These are phyloP conservation scores for Nysson spinosus DNA, from an alignment of 2,888 invertebrate genomes.

Conservation along the genomic window DNA sequence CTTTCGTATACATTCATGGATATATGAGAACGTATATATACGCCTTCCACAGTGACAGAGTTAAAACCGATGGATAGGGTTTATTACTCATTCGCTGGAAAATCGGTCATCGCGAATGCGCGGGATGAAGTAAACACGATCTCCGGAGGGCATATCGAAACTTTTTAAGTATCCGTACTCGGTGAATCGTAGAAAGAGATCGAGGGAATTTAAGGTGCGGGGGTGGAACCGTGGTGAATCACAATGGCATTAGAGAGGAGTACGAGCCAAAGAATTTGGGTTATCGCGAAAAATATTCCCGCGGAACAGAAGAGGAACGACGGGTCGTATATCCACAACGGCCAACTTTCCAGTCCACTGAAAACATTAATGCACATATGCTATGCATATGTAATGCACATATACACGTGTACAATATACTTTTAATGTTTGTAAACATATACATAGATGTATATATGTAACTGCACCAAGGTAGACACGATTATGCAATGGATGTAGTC, in stretches of 20 bases:
- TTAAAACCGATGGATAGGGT: no score
- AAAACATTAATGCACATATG: conserved; percentile 1
- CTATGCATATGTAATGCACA: no score
- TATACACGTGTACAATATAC: neutral
- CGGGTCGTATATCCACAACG: neutral
- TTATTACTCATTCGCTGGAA: conserved; percentile 36
- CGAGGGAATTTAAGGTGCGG: neutral
- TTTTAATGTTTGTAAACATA: no score
- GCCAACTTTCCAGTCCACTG: conserved; percentile 7
- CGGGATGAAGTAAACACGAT: conserved; percentile 16
- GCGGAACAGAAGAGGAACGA: no score
- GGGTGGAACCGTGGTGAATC: neutral
- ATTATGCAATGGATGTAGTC: conserved; percentile 15
- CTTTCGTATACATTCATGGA: no score
- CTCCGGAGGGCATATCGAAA: conserved; percentile 17
- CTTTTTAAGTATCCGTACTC: conserved; percentile 34
- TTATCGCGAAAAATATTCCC: neutral
- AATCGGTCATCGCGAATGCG: conserved; percentile 24
- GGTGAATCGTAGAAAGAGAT: neutral
- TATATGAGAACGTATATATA: no score
- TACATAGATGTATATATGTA: conserved; percentile 3
- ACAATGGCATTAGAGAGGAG: neutral
- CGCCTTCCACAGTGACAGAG: no score
- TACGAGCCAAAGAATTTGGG: conserved; percentile 5
- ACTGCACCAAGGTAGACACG: neutral